Percentiles rank a stretch among this genome's conserved stretches.
Conservation (phyloP, 2,888 invertebrate genomes). For the Hypercompe scribonia region DNA sequence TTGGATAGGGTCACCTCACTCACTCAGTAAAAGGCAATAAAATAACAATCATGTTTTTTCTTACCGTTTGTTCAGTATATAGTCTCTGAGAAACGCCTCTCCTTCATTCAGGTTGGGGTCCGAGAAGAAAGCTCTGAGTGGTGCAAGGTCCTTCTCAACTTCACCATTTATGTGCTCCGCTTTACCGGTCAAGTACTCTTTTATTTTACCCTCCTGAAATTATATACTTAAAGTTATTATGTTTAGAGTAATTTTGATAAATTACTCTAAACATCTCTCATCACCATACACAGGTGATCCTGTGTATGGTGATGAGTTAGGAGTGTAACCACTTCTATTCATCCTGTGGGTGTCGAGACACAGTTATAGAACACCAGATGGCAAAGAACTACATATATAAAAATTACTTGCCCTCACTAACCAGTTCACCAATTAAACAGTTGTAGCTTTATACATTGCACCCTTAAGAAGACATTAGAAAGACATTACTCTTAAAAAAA, state of each 20-base stretch:
- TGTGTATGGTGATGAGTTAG: too few species aligned
- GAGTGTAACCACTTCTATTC: too few species aligned
- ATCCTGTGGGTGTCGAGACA: too few species aligned
- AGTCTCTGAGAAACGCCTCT: slow-evolving; percentile 97
- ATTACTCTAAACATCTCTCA: not conserved
- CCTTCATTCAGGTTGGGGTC: slow-evolving; percentile 92
- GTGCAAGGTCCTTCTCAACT: slow-evolving; percentile 89
- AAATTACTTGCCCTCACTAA: too few species aligned
- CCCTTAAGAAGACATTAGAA: too few species aligned
- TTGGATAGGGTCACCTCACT: too few species aligned
- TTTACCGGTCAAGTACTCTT: slow-evolving; percentile 93
- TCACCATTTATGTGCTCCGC: slow-evolving; percentile 87
- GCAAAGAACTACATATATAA: too few species aligned
- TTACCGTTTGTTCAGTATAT: slow-evolving; percentile 94
- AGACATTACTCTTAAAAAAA: too few species aligned
- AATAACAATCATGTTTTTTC: not conserved
- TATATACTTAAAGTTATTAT: not conserved
- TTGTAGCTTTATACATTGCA: too few species aligned
- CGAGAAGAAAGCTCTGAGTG: slow-evolving; percentile 94
- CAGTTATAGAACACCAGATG: too few species aligned
- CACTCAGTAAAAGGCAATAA: not conserved
- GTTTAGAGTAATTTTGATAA: not conserved
- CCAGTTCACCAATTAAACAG: too few species aligned
- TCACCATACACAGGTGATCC: too few species aligned
- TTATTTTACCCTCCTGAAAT: slow-evolving; percentile 74